phyloP scores from a whole-genome alignment of 2,113 vertebrate species.

The Leuciscus idus region DNA sequence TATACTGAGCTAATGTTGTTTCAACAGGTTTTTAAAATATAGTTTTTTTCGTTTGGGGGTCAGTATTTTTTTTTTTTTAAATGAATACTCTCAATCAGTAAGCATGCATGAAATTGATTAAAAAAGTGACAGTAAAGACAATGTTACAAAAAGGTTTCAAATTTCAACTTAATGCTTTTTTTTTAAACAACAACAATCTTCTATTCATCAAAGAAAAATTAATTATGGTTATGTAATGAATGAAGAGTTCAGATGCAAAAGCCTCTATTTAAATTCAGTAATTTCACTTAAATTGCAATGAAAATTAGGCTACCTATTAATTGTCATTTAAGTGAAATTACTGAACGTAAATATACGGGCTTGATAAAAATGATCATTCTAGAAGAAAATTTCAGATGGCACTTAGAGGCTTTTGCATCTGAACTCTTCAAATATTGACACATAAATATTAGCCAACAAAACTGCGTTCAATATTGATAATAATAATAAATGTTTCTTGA shows the following conservation, averaged over 20 bases:
- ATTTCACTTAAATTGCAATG: too few species aligned
- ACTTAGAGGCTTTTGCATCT: too few species aligned
- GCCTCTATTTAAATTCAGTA: too few species aligned
- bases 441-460: not conserved
- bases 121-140: not conserved
- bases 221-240: not conserved
- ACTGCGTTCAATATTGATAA: not conserved
- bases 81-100: not conserved
- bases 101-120: not conserved
- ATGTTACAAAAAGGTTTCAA: not conserved
- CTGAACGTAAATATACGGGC: too few species aligned
- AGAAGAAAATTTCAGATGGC: too few species aligned
- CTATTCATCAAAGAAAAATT: not conserved
- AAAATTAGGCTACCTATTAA: too few species aligned
- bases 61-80: not conserved
- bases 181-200: not conserved
- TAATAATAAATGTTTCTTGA: not conserved
- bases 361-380: too few species aligned
- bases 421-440: not conserved
- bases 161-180: not conserved
- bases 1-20: not conserved
- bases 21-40: not conserved
- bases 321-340: too few species aligned
- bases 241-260: too few species aligned
- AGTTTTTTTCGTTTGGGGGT: not conserved